These are phyloP conservation scores for Criorhina ranunculi DNA, from an alignment of 2,888 invertebrate genomes.

Conservation along the genomic window DNA sequence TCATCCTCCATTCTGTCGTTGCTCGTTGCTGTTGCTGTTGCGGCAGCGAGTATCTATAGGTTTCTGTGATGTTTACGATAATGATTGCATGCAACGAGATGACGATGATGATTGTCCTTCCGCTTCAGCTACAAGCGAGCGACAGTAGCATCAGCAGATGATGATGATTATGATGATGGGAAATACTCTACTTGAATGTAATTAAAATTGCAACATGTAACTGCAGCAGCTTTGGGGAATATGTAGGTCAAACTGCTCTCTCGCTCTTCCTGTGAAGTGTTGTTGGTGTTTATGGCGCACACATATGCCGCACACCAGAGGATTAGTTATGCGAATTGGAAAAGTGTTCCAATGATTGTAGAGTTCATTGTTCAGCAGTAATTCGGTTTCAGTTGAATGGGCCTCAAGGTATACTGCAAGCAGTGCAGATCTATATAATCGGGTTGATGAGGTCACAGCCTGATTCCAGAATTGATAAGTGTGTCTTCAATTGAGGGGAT, in stretches of 20 bases:
- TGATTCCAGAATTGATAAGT: constrained; percentile 12
- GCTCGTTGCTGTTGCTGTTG: constrained; percentile 6
- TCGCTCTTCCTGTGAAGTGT: constrained; percentile 16
- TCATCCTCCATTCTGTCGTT: not conserved
- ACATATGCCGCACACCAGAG: constrained; percentile 31
- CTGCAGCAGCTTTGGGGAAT: constrained; percentile 41
- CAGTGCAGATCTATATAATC: constrained; percentile 38
- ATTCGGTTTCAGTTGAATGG: constrained; percentile 59
- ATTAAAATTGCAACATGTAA: constrained; percentile 67
- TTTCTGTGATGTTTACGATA: constrained; percentile 31
- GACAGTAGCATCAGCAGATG: constrained; percentile 17
- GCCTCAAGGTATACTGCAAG: constrained; percentile 36
- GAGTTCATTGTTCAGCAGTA: constrained; percentile 60
- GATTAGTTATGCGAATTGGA: constrained; percentile 69
- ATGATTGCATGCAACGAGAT: constrained; percentile 31
- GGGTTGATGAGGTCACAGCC: constrained; percentile 44
- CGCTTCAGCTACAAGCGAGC: constrained; percentile 11
- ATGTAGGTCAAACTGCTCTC: constrained; percentile 52
- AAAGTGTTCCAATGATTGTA: constrained; percentile 63
- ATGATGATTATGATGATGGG: constrained; percentile 39
- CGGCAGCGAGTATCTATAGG: not conserved
- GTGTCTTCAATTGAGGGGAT: not conserved
- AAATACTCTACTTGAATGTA: constrained; percentile 68
- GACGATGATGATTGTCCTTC: constrained; percentile 61
- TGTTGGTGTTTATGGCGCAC: constrained; percentile 56